Percentiles rank a stretch among this genome's conserved stretches.
Conservation (phyloP, 1,140 invertebrate genomes). For the Ganaspis sp. region DNA sequence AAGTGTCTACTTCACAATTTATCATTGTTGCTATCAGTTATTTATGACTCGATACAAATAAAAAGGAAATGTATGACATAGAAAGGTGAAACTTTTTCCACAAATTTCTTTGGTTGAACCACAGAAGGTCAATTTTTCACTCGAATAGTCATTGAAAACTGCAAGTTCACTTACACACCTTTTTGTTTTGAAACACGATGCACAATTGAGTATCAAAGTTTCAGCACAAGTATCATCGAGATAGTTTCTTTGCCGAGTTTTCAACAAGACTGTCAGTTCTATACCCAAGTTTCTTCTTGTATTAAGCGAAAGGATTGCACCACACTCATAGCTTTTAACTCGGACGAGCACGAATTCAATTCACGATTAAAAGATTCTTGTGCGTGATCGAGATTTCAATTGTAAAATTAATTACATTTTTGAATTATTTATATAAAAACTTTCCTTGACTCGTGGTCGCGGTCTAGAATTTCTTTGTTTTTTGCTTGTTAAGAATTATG, state of each 20-base stretch:
- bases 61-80: too few species aligned
- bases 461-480: conserved; percentile 30
- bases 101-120: conserved; percentile 38
- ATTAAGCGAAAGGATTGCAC: conserved; percentile 43
- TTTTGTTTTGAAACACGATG: conserved; percentile 11
- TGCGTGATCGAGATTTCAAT: conserved; percentile 38
- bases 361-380: conserved; percentile 33
- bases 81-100: conserved; percentile 38
- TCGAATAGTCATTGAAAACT: conserved; percentile 38
- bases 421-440: not conserved
- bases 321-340: conserved; percentile 35
- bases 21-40: not conserved
- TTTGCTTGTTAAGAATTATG: conserved; percentile 33
- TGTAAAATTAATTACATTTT: conserved; percentile 6
- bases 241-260: conserved; percentile 41
- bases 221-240: conserved; percentile 27
- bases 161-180: conserved; percentile 19
- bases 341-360: conserved; percentile 41
- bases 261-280: conserved; percentile 39
- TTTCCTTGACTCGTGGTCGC: conserved; percentile 10
- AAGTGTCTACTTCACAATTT: too few species aligned
- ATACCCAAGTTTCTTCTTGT: conserved; percentile 41
- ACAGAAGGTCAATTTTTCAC: conserved; percentile 45
- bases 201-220: conserved; percentile 20
- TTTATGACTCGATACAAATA: not conserved